These are phyloP conservation scores for Lasioglossum malachurum DNA, from an alignment of 2,888 invertebrate species.

Conservation along the genomic window DNA sequence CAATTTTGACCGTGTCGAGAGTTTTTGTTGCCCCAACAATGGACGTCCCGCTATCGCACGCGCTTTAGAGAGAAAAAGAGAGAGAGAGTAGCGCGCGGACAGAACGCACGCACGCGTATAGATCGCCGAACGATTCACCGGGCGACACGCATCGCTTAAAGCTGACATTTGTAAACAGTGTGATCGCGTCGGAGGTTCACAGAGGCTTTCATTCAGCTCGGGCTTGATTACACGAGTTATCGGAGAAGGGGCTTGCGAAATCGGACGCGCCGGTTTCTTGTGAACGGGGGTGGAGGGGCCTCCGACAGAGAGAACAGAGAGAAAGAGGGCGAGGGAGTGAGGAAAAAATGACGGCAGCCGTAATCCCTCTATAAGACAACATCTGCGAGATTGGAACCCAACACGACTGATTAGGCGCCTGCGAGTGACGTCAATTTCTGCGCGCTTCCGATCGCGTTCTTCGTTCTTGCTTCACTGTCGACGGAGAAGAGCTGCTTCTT, in stretches of 20 bases:
- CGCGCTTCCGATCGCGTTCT: neutral
- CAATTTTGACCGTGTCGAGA: slow-evolving; percentile 61
- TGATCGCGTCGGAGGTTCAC: slow-evolving; percentile 47
- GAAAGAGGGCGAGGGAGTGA: neutral
- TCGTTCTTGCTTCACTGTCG: neutral
- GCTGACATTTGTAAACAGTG: slow-evolving; percentile 73
- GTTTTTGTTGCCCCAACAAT: slow-evolving; percentile 54
- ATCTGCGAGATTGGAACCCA: slow-evolving; percentile 5
- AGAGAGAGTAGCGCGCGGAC: neutral
- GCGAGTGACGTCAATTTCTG: slow-evolving; percentile 4
- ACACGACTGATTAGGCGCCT: slow-evolving; percentile 7
- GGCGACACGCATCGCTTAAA: slow-evolving; percentile 65
- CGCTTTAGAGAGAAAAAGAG: neutral
- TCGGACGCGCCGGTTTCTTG: slow-evolving; percentile 61
- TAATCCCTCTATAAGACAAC: neutral
- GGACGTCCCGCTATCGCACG: slow-evolving; percentile 30
- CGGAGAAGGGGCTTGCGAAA: slow-evolving; percentile 65
- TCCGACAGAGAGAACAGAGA: neutral
- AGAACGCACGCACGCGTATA: slow-evolving; percentile 21
- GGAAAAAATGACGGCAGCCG: neutral
- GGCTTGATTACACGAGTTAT: slow-evolving; percentile 67
- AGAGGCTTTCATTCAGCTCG: slow-evolving; percentile 69
- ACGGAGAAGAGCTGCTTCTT: neutral
- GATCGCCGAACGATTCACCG: slow-evolving; percentile 1
- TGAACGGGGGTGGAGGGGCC: neutral